phyloP scores from a whole-genome alignment of 2,113 vertebrate species.

The Montifringilla adamsi region DNA sequence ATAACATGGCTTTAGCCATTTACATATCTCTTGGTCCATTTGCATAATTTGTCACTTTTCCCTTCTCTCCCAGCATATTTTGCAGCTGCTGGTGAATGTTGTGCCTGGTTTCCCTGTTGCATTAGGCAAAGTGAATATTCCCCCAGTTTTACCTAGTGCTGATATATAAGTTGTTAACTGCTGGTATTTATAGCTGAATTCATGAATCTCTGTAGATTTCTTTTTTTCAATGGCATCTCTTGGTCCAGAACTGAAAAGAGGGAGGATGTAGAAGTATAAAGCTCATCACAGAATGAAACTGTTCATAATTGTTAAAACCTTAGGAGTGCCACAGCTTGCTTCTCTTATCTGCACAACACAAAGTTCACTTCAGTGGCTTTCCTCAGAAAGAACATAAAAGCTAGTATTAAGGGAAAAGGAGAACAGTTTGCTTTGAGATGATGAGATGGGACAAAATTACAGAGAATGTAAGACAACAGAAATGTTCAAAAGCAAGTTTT shows the following conservation, averaged over 20 bases:
- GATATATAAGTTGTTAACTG: background rate
- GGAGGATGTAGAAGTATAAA: constrained; percentile 40
- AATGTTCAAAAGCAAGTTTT: background rate
- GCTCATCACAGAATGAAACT: constrained; percentile 58
- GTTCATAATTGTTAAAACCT: constrained; percentile 65
- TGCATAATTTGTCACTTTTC: background rate
- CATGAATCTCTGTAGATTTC: background rate
- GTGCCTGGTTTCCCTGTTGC: background rate
- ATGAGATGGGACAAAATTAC: background rate
- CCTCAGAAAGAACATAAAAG: constrained; percentile 7
- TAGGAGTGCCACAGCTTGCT: constrained; percentile 34
- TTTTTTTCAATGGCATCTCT: constrained; percentile 35
- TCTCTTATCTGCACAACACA: constrained; percentile 57
- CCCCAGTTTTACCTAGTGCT: background rate
- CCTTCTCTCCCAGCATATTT: background rate
- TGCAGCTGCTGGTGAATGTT: background rate
- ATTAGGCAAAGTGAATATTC: background rate
- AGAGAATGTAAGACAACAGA: background rate
- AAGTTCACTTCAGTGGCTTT: constrained; percentile 26
- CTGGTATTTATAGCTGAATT: constrained; percentile 28
- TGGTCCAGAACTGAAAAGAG: constrained; percentile 13
- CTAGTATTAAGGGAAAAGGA: background rate
- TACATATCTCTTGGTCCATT: background rate
- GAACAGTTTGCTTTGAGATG: background rate
- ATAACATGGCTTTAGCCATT: background rate